Evolutionary conservation across 2,797 vertebrate genomes (phyloP), one percentile per base, ranked within the genome.

Genomic region (Darevskia mixta): DNA sequence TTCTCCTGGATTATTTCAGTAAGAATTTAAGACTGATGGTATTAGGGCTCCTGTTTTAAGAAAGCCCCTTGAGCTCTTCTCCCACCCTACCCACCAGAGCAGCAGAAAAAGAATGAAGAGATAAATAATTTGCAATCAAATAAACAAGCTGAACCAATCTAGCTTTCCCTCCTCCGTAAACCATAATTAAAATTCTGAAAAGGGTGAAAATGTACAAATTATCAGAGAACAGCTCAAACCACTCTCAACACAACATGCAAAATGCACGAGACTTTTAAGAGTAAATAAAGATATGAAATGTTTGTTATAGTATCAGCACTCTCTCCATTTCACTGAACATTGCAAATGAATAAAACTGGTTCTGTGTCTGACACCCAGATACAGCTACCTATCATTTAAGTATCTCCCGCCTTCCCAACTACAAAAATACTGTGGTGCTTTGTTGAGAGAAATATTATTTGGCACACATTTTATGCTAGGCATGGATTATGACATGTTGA

Each of bases 401-500:
- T 0, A 49, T 38, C 77, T 67, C 9, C 29, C 15, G 1, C 41
- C 25, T 8, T 27, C 20, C 67, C 25, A 6, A 35, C 38, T 23
- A 27, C 25, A 58, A 80, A 73, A 43, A 61, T 35, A 55, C 43
- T 23, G 29, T 64, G 35, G 25, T 67, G 81, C 67, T 85, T 66
- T 75, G 67, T 64, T 25, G 18, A 55, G 20, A 13, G 23, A 20
- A 8, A 38, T 23, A 4, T 35, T 49, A 49, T 79, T 80, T 64
- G 55, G 18, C 3, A 23, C 29, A 27, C 82, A 79, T 79, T 84
- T 88, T 84, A 45, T 0, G 0, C 2, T 18, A 2, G 55, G 82
- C 87, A 58, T 0, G 88, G 86, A 75, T 84, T 61, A 84, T 23
- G 84, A 78, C n/a, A 71, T 11, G 43, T 58, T 71, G 49, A 75